Conservation (phyloP, 2,113 vertebrate species). For the Tetrao urogallus region DNA sequence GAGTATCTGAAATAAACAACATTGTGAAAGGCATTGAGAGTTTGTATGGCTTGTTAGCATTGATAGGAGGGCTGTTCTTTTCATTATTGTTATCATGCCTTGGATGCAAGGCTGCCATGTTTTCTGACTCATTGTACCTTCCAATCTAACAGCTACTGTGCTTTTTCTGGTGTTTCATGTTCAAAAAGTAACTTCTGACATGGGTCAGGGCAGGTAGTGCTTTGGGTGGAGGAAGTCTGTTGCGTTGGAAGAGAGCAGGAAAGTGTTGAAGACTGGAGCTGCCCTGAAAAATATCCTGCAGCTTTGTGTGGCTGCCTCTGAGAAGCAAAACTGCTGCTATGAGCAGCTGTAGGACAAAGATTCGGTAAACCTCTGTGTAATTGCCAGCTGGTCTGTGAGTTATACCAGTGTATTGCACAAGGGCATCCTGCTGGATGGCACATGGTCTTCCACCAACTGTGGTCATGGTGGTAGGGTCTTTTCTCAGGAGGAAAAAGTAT, state of each 20-base stretch:
- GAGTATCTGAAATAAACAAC: background rate
- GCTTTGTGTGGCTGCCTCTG: background rate
- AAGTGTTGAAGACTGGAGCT: background rate
- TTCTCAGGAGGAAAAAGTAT: background rate
- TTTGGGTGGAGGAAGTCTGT: background rate
- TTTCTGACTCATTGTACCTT: background rate
- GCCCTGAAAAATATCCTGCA: background rate
- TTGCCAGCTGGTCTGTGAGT: conserved; percentile 1
- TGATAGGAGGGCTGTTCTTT: background rate
- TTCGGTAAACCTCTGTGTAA: background rate
- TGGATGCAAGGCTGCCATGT: background rate
- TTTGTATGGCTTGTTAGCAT: background rate
- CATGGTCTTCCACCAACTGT: background rate
- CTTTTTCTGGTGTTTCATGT: background rate
- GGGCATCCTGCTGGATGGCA: background rate
- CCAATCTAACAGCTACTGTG: background rate
- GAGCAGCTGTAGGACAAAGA: background rate
- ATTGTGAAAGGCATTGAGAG: background rate
- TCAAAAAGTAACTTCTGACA: background rate
- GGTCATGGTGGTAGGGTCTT: background rate
- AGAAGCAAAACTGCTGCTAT: background rate
- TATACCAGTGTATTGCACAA: background rate
- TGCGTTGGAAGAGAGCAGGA: background rate
- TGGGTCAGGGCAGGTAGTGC: background rate
- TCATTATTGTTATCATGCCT: fast-evolving